Percentiles rank a stretch among this genome's conserved stretches.
These are phyloP conservation scores for Anoncus sp. DNA, from an alignment of 2,888 invertebrate species.

Conservation along the genomic window DNA sequence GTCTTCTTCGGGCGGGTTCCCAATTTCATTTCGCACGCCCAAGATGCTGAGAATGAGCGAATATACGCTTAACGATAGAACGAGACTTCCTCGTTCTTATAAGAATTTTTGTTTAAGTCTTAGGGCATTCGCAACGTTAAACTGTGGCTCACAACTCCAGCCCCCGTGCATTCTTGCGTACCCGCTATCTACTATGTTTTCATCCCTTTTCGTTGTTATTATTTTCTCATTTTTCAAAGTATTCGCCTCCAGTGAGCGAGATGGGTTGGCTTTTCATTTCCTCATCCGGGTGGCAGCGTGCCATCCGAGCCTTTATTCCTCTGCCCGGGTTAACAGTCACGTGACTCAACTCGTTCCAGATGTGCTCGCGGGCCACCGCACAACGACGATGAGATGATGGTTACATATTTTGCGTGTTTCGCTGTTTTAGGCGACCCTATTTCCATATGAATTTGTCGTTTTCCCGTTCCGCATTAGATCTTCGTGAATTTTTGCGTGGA, in stretches of 20 bases:
- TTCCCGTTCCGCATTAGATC: neutral
- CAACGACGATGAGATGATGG: conserved; percentile 21
- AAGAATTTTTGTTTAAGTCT: neutral
- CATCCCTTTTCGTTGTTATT: conserved; percentile 16
- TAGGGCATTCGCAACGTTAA: conserved; percentile 4
- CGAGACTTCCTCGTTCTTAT: neutral
- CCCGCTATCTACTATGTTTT: conserved; percentile 5
- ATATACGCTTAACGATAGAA: conserved; percentile 6
- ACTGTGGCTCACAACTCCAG: neutral
- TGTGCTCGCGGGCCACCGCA: conserved; percentile 5
- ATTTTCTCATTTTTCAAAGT: conserved; percentile 27
- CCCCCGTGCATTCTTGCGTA: conserved; percentile 3
- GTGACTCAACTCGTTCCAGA: conserved; percentile 32
- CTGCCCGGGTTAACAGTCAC: conserved; percentile 30
- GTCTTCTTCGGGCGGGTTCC: neutral
- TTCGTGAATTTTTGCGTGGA: neutral
- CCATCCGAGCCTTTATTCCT: conserved; percentile 26
- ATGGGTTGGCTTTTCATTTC: conserved; percentile 46
- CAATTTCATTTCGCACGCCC: no score
- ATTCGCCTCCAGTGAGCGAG: conserved; percentile 8
- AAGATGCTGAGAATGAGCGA: neutral
- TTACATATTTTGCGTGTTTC: conserved; percentile 33
- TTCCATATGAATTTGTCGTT: neutral
- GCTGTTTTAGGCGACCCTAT: conserved; percentile 5
- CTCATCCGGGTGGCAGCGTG: conserved; percentile 40